Evolutionary conservation across 2,888 invertebrate genomes (phyloP).

Genomic region (Acheta domesticus): DNA sequence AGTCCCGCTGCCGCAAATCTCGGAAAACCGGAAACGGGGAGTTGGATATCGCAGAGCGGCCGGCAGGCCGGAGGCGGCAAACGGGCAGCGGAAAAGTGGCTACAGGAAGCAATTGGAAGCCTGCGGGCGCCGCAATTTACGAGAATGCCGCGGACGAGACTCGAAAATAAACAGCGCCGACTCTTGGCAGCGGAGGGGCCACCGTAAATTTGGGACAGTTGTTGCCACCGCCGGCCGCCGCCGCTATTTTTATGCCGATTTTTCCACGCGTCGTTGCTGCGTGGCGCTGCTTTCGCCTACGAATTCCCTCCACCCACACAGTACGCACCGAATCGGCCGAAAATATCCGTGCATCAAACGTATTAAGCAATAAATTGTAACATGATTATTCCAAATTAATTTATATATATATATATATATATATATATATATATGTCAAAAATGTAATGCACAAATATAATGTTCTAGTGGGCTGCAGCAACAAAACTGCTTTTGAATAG

Average conservation of each 20-base stretch:
- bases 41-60: neutral
- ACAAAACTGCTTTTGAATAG: no score
- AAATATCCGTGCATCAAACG: no score
- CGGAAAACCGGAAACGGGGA: neutral
- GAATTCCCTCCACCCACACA: neutral
- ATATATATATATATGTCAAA: no score
- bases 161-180: neutral
- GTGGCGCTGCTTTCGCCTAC: neutral
- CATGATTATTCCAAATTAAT: no score
- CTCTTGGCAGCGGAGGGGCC: neutral
- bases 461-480: no score
- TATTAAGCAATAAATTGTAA: no score
- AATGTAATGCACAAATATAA: no score
- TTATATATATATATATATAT: no score
- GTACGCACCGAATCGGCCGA: neutral
- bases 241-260: conserved; percentile 1
- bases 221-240: neutral
- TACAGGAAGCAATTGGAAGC: neutral
- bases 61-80: neutral
- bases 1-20: neutral
- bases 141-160: neutral
- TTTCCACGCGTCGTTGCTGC: neutral
- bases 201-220: neutral
- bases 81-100: neutral
- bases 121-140: neutral